Evolutionary conservation across 2,888 invertebrate species (phyloP), one percentile per base, ranked within the genome.

Genomic region (Nebria brevicollis): DNA sequence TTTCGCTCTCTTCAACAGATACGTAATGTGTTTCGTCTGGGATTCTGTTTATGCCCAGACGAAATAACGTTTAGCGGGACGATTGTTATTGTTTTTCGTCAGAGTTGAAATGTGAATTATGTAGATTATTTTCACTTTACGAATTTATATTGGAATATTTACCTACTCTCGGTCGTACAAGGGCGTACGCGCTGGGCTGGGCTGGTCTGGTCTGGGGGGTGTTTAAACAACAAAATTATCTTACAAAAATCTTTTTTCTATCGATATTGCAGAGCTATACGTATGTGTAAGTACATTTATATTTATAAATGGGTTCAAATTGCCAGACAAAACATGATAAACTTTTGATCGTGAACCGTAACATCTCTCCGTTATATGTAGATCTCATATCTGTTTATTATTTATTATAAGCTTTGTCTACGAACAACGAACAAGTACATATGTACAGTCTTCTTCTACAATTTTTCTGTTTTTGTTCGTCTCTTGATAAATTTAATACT

Each of bases 341-440:
- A 54, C 54, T 54, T 54, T 54, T 54, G 54, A 54, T 54, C 54
- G 54, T 54, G 54, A 54, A 54, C 54, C 54, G 54, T 54, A 54
- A 13, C 54, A 6, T 8, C 7, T 8, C 54, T 34, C 34, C 34
- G 34, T 34, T 34, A 34, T 54, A 54, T 11, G 8, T 54, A 54
- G 54, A 54, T 54, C 54, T 11, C 6, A 11, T 54, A 54, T 54
- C 54, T 8, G 7, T 7, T 13, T 2, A 54, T 11, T 13, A 8
- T 11, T 3, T 54, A 54, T 54, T 11, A 7, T 54, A 54, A 7
- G 54, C 54, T 54, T 54, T 54, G 54, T 54, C 54, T 13, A 54
- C 54, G 13, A 8, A 54, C 11, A 8, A 54, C 54, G 13, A 2
- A 54, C 54, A 54, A 54, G 11, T 11, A 54, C 54, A 3, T 7